Evolutionary conservation across 1,140 invertebrate species (phyloP).

Genomic region (Agrilus planipennis): DNA sequence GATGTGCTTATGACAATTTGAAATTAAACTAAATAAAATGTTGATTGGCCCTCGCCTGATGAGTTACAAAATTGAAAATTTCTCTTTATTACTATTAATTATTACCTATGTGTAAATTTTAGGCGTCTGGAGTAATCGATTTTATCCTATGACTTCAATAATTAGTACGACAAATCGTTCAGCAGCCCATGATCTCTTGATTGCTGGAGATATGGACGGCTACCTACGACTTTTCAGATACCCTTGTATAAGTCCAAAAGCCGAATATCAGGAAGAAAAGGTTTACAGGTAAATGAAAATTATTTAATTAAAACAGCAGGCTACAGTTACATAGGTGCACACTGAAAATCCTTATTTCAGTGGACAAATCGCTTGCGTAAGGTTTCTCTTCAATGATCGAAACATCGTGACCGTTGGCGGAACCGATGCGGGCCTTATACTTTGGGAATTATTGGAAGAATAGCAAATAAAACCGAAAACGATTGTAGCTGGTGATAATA

Average conservation of each 20-base stretch:
- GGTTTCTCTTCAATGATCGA: conserved; percentile 76
- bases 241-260: conserved; percentile 69
- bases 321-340: too few relatives aligned
- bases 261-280: conserved; percentile 77
- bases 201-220: conserved; percentile 83
- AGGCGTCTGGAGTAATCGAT: conserved; percentile 84
- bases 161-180: conserved; percentile 71
- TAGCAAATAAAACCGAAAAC: conserved; percentile 42
- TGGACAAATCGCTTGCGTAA: conserved; percentile 66
- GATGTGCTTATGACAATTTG: too few relatives aligned
- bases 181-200: conserved; percentile 67
- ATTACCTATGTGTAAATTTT: too few relatives aligned
- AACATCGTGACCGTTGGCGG: conserved; percentile 81
- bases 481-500: conserved; percentile 3
- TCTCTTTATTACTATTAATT: too few relatives aligned
- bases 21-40: too few relatives aligned
- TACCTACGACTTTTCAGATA: conserved; percentile 82
- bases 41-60: too few relatives aligned
- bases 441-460: conserved; percentile 80
- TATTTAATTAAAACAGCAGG: too few relatives aligned
- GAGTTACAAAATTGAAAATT: too few relatives aligned
- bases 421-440: conserved; percentile 83
- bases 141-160: conserved; percentile 68
- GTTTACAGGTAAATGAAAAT: too few relatives aligned
- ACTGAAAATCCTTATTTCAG: too few relatives aligned